Evolutionary conservation across 2,797 vertebrate species (phyloP).

Genomic region (Gymnoscopelus braueri): DNA sequence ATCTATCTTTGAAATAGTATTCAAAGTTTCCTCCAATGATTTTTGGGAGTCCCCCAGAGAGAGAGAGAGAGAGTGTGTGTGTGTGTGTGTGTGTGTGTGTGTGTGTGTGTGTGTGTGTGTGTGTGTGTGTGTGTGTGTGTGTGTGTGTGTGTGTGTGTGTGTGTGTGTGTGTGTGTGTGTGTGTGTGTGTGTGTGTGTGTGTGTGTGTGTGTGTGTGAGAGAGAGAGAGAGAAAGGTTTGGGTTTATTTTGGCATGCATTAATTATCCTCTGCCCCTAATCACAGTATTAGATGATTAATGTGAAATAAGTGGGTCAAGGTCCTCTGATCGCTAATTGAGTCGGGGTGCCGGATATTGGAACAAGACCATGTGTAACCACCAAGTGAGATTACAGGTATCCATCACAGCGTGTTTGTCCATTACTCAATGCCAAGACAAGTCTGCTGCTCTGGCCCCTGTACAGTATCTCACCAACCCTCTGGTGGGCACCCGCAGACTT

Average conservation of each 20-base stretch:
- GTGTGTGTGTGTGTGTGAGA: too few species aligned
- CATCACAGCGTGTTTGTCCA: background rate
- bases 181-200: too few species aligned
- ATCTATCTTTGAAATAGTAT: background rate
- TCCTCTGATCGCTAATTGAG: background rate
- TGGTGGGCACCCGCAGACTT: constrained; percentile 13
- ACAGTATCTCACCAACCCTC: background rate
- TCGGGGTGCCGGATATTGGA: background rate
- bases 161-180: too few species aligned
- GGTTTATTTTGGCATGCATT: constrained; percentile 7
- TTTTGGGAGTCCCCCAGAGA: background rate
- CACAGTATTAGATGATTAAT: constrained; percentile 3
- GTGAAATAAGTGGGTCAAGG: constrained; percentile 18
- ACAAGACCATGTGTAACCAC: background rate
- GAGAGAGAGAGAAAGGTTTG: background rate
- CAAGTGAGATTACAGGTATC: background rate
- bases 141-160: too few species aligned
- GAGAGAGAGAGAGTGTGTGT: too few species aligned
- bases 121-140: too few species aligned
- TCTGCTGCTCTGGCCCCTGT: background rate
- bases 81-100: too few species aligned
- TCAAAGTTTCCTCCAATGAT: background rate
- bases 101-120: too few species aligned
- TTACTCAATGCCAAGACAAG: too few species aligned
- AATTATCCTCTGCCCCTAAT: constrained; percentile 4